Evolutionary conservation across 2,797 vertebrate species (phyloP), one percentile per base, ranked within the genome.

Genomic region (Galagoides demidoff): DNA sequence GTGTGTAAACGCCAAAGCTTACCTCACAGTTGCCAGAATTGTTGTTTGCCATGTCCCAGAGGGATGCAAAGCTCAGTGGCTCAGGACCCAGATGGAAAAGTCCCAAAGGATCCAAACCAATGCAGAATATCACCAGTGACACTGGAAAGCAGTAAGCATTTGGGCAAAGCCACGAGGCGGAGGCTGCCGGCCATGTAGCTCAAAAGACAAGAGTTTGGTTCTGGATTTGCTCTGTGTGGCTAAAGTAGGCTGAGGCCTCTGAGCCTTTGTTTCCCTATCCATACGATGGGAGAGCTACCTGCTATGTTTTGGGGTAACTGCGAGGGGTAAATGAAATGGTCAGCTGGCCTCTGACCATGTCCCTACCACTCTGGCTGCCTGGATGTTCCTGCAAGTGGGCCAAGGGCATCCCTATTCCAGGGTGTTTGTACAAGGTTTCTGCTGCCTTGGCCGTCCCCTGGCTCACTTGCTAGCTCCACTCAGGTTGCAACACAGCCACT

Each of bases 21-120:
- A 66, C 34, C 2, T 0, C 11, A 5, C 31, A 13, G 3, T 0
- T 31, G 31, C 61, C 34, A 55, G 0, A 7, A 4, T 23, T 34
- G 34, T 31, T 7, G 2, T 64, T 64, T 14, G 1, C 25, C 78
- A 6, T 10, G 2, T 63, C 37, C 64, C 37, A 43, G 11, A 52
- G 31, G 23, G 17, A 59, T 25, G 63, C 63, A 77, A 86, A 64
- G 37, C 25, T 73, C 37, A 74, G 76, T 17, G 11, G 73, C 84
- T 85, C 39, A 10, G 43, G 19, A 16, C n/a, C 73, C 19, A 22
- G 16, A 73, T 59, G 14, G 31, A 7, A 63, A 55, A 57, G 27
- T 23, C 39, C 43, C 73, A 29, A 8, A 68, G 59, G 34, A 14
- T 20, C 12, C n/a, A 55, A 34, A 59, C 29, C 59, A 61, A 3